Base-by-base conservation (phyloP, 2,888 invertebrate species). In the Polydrusus cervinus region DNA sequence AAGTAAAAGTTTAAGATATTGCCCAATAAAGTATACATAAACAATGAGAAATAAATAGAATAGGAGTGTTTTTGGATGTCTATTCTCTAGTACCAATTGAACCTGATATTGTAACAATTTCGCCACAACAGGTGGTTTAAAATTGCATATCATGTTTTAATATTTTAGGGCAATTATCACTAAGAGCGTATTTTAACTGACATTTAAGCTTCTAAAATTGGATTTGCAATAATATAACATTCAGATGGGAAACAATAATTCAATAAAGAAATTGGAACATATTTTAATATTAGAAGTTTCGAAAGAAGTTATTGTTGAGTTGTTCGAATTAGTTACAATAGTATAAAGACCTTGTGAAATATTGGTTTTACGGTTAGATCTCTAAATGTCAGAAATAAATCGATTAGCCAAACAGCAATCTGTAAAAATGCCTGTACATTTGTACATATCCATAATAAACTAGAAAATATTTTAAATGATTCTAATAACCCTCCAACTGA, bases 1-100 rank as follows among this genome's bases (percentile, higher is more conserved):
- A 64, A 64, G 71, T 71, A 55, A 71, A 71, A 71, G 71, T 71
- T 45, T 51, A 62, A 14, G 13, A 43, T 71, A 71, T 71, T 71
- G 53, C 71, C 61, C 64, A 64, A 71, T 71, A 64, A 61, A 30
- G 8, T 47, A 47, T 62, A 62, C 62, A 62, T 62, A 62, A 62
- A 62, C 64, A 64, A 51, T 71, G 71, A 40, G 55, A 43, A 55
- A 25, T 14, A 16, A 71, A 64, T 40, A 30, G 43, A 64, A 10
- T 64, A 40, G 62, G 71, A 20, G 71, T 53, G 71, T 53, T 62
- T n/a, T 49, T 70, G 45, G 25, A 34, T 25, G 68, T 68, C 45
- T 45, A 69, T 69, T 69, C 61, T 69, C 38, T 57, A 61, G 43
- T 34, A 53, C 70, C 60, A 70, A 71, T 62, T 55, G 62, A 71